Percentiles rank a stretch among this genome's conserved stretches.
These are phyloP conservation scores for Pseudopipra pipra DNA, from an alignment of 2,113 vertebrate species.

Conservation along the genomic window DNA sequence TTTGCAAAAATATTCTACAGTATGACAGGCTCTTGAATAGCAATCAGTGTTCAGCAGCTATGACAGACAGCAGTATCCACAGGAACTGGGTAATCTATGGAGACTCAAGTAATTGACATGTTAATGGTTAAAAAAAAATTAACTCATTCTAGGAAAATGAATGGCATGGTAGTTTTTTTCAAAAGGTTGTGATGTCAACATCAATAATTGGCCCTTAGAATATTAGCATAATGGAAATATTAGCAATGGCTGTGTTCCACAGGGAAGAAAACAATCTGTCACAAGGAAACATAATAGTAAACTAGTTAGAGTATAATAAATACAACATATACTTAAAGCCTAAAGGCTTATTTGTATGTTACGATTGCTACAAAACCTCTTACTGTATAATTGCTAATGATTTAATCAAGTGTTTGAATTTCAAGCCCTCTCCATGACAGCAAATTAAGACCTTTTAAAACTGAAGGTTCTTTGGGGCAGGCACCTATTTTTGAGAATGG, in stretches of 20 bases:
- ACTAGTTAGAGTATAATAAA: conserved; percentile 24
- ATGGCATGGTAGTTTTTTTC: neutral
- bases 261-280: conserved; percentile 18
- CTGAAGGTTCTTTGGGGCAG: neutral
- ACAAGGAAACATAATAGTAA: conserved; percentile 8
- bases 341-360: conserved; percentile 23
- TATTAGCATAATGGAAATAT: conserved; percentile 10
- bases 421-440: conserved; percentile 3
- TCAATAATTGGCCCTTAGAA: neutral
- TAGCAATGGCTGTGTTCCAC: neutral
- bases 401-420: conserved; percentile 50
- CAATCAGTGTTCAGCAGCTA: conserved; percentile 52
- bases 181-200: neutral
- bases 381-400: conserved; percentile 28
- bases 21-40: conserved; percentile 59
- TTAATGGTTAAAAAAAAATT: conserved; percentile 34
- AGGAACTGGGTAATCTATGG: conserved; percentile 57
- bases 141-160: conserved; percentile 18
- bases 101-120: conserved; percentile 49
- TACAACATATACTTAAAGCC: neutral
- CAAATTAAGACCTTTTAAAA: conserved; percentile 22
- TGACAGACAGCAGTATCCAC: conserved; percentile 53
- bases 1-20: conserved; percentile 55
- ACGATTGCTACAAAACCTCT: conserved; percentile 8
- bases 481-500: neutral